Conservation (phyloP, 2,113 vertebrate genomes). For the Rhabdomys dilectus region DNA sequence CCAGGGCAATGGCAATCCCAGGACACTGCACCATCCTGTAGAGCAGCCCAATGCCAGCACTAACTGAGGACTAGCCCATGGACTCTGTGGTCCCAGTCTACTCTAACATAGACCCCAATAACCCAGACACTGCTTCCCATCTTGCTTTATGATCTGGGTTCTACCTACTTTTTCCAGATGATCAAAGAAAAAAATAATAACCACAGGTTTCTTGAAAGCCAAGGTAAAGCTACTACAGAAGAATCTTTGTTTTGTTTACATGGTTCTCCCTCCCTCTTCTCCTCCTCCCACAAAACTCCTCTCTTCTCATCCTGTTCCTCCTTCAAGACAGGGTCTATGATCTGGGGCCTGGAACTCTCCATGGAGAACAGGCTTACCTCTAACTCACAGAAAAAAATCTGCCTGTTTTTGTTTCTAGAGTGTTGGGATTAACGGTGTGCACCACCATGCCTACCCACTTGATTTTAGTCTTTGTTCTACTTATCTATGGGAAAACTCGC, state of each 20-base stretch:
- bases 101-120: neutral
- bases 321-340: neutral
- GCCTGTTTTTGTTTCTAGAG: neutral
- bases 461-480: neutral
- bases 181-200: neutral
- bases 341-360: neutral
- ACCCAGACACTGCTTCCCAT: neutral
- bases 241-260: neutral
- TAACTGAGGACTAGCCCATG: neutral
- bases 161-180: neutral
- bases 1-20: neutral
- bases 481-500: neutral
- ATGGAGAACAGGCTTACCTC: neutral
- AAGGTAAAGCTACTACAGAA: neutral
- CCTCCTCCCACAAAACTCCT: neutral
- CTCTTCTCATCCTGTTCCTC: neutral
- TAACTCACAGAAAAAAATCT: neutral
- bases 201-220: slow-evolving; percentile 10
- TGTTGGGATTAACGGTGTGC: neutral
- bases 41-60: neutral
- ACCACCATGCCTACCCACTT: neutral
- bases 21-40: fast-evolving
- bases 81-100: neutral
- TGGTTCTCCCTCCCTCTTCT: neutral
- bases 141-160: neutral